Conservation (phyloP, 1,140 invertebrate genomes). For the Psilanteris sp. region DNA sequence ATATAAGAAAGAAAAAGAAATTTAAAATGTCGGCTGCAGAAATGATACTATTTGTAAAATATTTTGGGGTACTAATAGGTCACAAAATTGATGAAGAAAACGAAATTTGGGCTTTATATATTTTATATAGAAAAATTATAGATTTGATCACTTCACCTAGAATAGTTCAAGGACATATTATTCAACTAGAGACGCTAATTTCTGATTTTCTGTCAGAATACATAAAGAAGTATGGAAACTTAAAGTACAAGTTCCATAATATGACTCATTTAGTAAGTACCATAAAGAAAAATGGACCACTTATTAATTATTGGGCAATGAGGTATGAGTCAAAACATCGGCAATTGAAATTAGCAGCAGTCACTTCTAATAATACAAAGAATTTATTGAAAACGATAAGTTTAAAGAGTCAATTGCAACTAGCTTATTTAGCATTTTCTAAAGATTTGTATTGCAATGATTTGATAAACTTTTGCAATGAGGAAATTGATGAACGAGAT, state of each 20-base stretch:
- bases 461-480: conserved; percentile 8
- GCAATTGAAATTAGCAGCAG: conserved; percentile 2
- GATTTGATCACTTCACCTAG: conserved; percentile 8
- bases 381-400: conserved; percentile 25
- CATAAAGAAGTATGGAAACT: conserved; percentile 3
- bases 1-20: conserved; percentile 12
- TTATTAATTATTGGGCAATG: conserved; percentile 12
- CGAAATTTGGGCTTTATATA: conserved; percentile 10
- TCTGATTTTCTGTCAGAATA: conserved; percentile 1
- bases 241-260: conserved; percentile 28
- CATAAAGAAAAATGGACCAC: conserved; percentile 11
- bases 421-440: too few species aligned
- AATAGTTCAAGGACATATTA: conserved; percentile 13
- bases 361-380: not conserved
- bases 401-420: conserved; percentile 8
- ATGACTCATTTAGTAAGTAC: conserved; percentile 5
- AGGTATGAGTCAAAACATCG: conserved; percentile 27
- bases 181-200: conserved; percentile 4
- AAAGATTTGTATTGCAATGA: too few species aligned
- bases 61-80: conserved; percentile 30
- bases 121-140: conserved; percentile 22
- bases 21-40: conserved; percentile 34
- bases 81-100: conserved; percentile 10
- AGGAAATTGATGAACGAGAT: conserved; percentile 2
- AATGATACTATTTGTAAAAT: conserved; percentile 29